Percentiles rank a stretch among this genome's conserved stretches.
These are phyloP conservation scores for Oedothorax gibbosus DNA, from an alignment of 1,140 invertebrate genomes.

Conservation along the genomic window DNA sequence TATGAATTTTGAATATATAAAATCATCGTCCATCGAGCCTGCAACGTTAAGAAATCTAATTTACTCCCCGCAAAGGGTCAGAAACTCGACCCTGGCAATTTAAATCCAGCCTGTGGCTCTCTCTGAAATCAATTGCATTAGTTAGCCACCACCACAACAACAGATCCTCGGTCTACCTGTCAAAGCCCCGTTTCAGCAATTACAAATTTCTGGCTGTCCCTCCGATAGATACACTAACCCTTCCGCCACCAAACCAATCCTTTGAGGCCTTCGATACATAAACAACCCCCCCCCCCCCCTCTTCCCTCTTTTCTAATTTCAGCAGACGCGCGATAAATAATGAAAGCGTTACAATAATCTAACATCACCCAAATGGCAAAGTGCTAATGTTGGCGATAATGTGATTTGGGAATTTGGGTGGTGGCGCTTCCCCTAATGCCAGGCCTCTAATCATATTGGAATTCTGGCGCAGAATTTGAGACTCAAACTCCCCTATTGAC, in stretches of 20 bases:
- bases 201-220: conserved; percentile 46
- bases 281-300: conserved; percentile 31
- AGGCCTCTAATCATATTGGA: conserved; percentile 52
- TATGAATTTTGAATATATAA: conserved; percentile 14
- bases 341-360: conserved; percentile 60
- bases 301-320: conserved; percentile 48
- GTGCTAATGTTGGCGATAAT: conserved; percentile 60
- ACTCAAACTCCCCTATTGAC: conserved; percentile 27
- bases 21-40: conserved; percentile 12
- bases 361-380: conserved; percentile 59
- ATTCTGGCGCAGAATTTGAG: conserved; percentile 45
- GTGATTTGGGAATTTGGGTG: conserved; percentile 53
- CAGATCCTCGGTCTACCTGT: conserved; percentile 53
- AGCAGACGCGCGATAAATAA: conserved; percentile 54
- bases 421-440: conserved; percentile 9
- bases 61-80: conserved; percentile 26
- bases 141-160: conserved; percentile 22
- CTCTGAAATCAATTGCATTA: conserved; percentile 53
- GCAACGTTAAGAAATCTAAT: conserved; percentile 23
- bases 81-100: conserved; percentile 24
- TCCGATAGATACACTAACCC: neutral
- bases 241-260: conserved; percentile 19
- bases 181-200: conserved; percentile 60
- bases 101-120: conserved; percentile 13
- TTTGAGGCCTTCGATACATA: conserved; percentile 49